phyloP scores from a whole-genome alignment of 2,888 invertebrate species.

The Cataglyphis altisquamis region DNA sequence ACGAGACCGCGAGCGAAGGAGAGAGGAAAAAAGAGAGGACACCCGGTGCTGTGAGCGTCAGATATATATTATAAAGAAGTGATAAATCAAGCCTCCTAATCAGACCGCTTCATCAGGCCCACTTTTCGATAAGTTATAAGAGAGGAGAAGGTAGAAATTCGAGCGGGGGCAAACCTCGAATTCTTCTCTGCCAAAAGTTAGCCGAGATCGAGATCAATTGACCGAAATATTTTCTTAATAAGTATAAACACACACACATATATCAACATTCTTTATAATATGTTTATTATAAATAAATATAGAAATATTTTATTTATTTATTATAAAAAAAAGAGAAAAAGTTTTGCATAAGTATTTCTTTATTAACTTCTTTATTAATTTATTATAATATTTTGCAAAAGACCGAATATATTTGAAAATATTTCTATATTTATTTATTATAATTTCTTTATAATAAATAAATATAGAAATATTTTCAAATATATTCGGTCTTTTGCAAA shows the following conservation, averaged over 20 bases:
- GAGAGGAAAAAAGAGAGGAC: slow-evolving; percentile 42
- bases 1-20: slow-evolving; percentile 75
- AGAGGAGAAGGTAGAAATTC: slow-evolving; percentile 12
- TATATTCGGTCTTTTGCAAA: neutral
- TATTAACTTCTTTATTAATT: neutral
- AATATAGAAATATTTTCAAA: neutral
- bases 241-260: neutral
- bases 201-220: neutral
- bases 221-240: neutral
- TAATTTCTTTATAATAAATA: neutral
- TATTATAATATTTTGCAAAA: neutral
- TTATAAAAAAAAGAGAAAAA: neutral
- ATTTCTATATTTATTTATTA: neutral
- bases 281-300: neutral
- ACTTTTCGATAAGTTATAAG: slow-evolving; percentile 80
- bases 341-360: neutral
- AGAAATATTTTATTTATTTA: no score
- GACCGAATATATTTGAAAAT: neutral
- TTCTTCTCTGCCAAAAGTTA: slow-evolving; percentile 25
- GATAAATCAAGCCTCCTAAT: slow-evolving; percentile 82
- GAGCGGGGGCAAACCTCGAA: slow-evolving; percentile 7
- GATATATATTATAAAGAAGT: slow-evolving; percentile 67
- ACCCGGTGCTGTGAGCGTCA: slow-evolving; percentile 49
- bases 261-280: neutral
- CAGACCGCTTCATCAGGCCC: slow-evolving; percentile 81